These are phyloP conservation scores for Tetranychus truncatus DNA, from an alignment of 2,888 invertebrate species.

Conservation along the genomic window DNA sequence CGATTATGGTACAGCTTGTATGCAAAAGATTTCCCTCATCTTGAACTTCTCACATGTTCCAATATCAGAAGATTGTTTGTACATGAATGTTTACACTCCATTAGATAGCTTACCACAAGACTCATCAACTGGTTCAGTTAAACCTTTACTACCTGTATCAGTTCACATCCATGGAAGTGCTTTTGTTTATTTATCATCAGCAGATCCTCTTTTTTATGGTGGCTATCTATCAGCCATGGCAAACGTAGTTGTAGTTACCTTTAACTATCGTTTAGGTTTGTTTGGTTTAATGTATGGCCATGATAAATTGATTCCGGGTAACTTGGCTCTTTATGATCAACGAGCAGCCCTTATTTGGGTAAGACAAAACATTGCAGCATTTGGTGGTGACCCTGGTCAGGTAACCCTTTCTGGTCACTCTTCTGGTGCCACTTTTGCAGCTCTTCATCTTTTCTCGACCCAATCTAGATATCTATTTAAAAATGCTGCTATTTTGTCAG, in stretches of 20 bases:
- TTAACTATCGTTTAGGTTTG: conserved; percentile 5
- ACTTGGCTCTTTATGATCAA: conserved; percentile 20
- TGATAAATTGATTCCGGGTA: conserved; percentile 7
- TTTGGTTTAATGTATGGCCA: conserved; percentile 11
- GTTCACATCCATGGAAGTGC: conserved; percentile 5
- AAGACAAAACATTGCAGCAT: conserved; percentile 21
- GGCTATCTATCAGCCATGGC: neutral
- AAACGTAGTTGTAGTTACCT: conserved; percentile 1
- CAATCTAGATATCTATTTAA: conserved; percentile 11
- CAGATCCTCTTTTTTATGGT: conserved; percentile 7
- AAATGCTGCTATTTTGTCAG: conserved; percentile 18
- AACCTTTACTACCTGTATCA: neutral
- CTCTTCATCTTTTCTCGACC: conserved; percentile 17
- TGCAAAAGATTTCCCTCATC: neutral
- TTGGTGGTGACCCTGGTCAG: conserved; percentile 24
- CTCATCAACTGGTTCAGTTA: neutral
- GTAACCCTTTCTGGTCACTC: conserved; percentile 25
- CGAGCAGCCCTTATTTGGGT: conserved; percentile 19
- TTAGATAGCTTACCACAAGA: neutral
- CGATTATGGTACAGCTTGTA: neutral
- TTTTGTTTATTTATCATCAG: neutral
- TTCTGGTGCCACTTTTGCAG: conserved; percentile 20
- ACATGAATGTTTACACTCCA: conserved; percentile 6
- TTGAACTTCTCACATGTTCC: neutral
- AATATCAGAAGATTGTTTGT: conserved; percentile 7